These are phyloP conservation scores for Callospermophilus lateralis DNA, from an alignment of 2,113 vertebrate species.

Conservation along the genomic window DNA sequence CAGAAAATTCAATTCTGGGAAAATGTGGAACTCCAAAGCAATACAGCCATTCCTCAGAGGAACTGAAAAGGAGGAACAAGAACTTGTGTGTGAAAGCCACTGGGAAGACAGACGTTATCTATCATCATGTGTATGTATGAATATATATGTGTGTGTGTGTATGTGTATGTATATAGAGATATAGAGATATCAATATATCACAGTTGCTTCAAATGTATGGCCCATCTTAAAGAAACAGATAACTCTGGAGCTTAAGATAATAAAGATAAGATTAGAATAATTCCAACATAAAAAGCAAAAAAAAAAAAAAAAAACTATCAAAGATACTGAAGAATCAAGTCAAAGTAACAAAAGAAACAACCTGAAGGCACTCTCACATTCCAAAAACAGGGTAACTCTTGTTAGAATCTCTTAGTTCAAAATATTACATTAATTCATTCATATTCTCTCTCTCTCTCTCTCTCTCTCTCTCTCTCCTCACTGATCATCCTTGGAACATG, in stretches of 20 bases:
- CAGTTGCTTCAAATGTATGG: slow-evolving; percentile 8
- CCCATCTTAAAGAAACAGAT: not conserved
- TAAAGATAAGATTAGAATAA: not conserved
- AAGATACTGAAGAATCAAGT: not conserved
- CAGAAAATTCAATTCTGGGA: slow-evolving; percentile 33
- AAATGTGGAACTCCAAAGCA: not conserved
- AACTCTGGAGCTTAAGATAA: not conserved
- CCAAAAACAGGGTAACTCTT: not conserved
- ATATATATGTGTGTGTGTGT: too few species aligned
- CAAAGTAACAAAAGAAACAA: not conserved
- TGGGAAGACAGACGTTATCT: not conserved
- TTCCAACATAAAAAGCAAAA: not conserved
- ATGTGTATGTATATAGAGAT: not conserved
- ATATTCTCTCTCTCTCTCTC: too few species aligned
- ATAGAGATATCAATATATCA: not conserved
- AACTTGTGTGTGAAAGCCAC: not conserved
- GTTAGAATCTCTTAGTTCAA: not conserved
- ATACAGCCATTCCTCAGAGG: not conserved
- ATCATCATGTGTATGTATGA: too few species aligned
- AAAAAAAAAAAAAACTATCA: not conserved
- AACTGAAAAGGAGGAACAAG: not conserved
- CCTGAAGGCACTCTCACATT: not conserved
- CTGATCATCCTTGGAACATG: not conserved
- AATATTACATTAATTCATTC: not conserved
- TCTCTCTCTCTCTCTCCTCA: not conserved